phyloP scores from a whole-genome alignment of 2,113 vertebrate genomes.

The Hypocryptadius cinnamomeus region DNA sequence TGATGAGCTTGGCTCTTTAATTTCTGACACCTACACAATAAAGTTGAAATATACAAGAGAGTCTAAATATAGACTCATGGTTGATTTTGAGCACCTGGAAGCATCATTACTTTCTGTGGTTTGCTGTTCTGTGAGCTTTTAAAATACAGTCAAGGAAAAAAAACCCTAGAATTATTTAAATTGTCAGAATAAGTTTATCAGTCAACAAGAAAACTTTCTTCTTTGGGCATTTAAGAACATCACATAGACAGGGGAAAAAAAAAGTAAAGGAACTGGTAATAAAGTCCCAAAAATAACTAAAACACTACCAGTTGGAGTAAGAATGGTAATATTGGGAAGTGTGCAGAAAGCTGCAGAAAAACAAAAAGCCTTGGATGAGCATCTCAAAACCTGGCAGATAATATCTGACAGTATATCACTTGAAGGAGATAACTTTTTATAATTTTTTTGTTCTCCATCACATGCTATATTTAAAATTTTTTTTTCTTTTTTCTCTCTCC shows the following conservation, averaged over 20 bases:
- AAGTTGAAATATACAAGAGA: not conserved
- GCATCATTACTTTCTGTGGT: not conserved
- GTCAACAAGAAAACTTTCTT: not conserved
- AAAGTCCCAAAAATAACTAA: not conserved
- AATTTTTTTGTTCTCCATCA: not conserved
- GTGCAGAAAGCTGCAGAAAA: not conserved
- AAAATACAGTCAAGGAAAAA: not conserved
- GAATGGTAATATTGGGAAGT: not conserved
- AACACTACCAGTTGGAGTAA: not conserved
- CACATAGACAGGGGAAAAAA: rapidly evolving
- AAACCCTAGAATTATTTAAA: not conserved
- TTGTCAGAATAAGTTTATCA: not conserved
- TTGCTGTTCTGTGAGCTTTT: not conserved
- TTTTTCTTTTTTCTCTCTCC: not conserved
- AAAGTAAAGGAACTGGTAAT: not conserved
- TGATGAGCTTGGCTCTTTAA: not conserved
- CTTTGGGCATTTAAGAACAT: not conserved
- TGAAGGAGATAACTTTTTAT: not conserved
- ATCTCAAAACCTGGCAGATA: not conserved
- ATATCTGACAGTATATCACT: not conserved
- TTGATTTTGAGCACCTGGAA: not conserved
- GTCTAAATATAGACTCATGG: not conserved
- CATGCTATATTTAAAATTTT: not conserved
- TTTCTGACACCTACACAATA: not conserved
- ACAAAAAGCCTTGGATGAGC: not conserved